Percentiles rank a stretch among this genome's conserved stretches.
These are phyloP conservation scores for Pterostichus madidus DNA, from an alignment of 2,888 invertebrate species.

Conservation along the genomic window DNA sequence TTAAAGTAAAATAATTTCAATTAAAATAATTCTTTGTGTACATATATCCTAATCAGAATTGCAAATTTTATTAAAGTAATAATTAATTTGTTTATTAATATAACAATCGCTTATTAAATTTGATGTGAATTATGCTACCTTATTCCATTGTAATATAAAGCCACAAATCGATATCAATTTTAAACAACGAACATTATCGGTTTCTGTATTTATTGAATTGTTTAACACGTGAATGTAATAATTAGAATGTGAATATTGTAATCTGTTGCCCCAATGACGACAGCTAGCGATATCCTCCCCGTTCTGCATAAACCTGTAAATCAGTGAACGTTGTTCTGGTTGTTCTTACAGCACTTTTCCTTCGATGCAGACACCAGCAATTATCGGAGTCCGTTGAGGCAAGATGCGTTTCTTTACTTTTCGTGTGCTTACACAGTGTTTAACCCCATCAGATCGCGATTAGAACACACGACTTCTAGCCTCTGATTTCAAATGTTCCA, in stretches of 20 bases:
- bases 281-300: background rate
- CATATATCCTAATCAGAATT: too few relatives aligned
- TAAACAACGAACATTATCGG: background rate
- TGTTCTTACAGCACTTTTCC: conserved; percentile 89
- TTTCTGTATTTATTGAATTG: background rate
- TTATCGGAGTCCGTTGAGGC: conserved; percentile 89
- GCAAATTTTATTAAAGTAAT: too few relatives aligned
- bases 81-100: too few relatives aligned
- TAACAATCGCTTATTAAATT: too few relatives aligned
- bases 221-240: background rate
- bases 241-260: background rate
- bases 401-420: conserved; percentile 78
- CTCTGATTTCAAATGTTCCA: background rate
- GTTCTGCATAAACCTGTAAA: conserved; percentile 1
- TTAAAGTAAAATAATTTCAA: too few relatives aligned
- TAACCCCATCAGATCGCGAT: conserved; percentile 7
- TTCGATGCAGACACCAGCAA: conserved; percentile 84
- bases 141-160: too few relatives aligned
- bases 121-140: too few relatives aligned
- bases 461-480: conserved; percentile 29
- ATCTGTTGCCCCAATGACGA: background rate
- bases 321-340: conserved; percentile 73
- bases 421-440: conserved; percentile 34
- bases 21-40: too few relatives aligned
- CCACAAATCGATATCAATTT: too few relatives aligned